Evolutionary conservation across 2,797 vertebrate genomes (phyloP).

Genomic region (Oreortyx pictus): DNA sequence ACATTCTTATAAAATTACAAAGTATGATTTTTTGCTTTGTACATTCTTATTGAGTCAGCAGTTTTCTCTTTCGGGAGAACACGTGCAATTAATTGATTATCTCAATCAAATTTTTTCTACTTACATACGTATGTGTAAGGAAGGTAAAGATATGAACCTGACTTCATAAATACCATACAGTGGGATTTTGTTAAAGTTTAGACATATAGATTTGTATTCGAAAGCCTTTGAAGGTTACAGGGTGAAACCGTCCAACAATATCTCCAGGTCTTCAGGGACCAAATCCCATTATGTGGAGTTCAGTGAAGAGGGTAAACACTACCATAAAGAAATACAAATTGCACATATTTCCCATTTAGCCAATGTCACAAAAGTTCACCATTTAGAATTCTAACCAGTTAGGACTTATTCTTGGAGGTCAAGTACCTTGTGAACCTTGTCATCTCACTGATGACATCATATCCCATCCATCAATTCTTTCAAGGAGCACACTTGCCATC

Average conservation of each 20-base stretch:
- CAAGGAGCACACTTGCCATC: slow-evolving; percentile 90
- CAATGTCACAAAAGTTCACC: slow-evolving; percentile 89
- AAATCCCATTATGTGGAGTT: slow-evolving; percentile 86
- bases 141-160: slow-evolving; percentile 54
- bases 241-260: slow-evolving; percentile 82
- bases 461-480: slow-evolving; percentile 92
- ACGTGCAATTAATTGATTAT: slow-evolving; percentile 69
- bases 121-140: slow-evolving; percentile 51
- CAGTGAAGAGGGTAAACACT: slow-evolving; percentile 88
- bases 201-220: slow-evolving; percentile 76
- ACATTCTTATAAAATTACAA: slow-evolving; percentile 66
- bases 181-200: slow-evolving; percentile 76
- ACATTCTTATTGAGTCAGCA: slow-evolving; percentile 69
- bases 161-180: slow-evolving; percentile 74
- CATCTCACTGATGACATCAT: slow-evolving; percentile 97
- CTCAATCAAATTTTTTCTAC: slow-evolving; percentile 69
- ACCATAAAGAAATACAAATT: slow-evolving; percentile 91
- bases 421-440: slow-evolving; percentile 91
- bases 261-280: slow-evolving; percentile 84
- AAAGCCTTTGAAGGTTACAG: slow-evolving; percentile 81
- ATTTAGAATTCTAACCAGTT: slow-evolving; percentile 92
- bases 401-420: slow-evolving; percentile 85
- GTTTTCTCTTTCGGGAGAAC: slow-evolving; percentile 65
- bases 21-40: slow-evolving; percentile 56
- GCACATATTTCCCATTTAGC: slow-evolving; percentile 90